Percentiles rank a stretch among this genome's conserved stretches.
phyloP scores from a whole-genome alignment of 2,797 vertebrate species.

The Onychomys torridus region DNA sequence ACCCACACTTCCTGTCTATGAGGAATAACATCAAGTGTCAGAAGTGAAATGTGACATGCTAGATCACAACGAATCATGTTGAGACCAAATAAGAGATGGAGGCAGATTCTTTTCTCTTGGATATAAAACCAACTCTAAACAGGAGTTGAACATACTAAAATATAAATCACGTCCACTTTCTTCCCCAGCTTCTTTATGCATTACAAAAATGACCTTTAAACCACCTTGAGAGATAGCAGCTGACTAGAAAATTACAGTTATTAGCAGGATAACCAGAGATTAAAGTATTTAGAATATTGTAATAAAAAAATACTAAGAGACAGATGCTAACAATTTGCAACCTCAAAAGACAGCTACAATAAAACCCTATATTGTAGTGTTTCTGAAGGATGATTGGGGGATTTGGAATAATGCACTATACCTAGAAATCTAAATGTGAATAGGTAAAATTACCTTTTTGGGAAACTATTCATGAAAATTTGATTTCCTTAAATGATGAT shows the following conservation, averaged over 20 bases:
- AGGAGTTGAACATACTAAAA: constrained; percentile 73
- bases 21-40: constrained; percentile 62
- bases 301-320: constrained; percentile 86
- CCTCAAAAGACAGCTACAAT: constrained; percentile 86
- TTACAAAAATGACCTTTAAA: constrained; percentile 89
- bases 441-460: constrained; percentile 66
- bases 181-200: constrained; percentile 73
- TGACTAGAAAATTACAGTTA: constrained; percentile 90
- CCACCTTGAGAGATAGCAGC: constrained; percentile 90
- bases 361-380: constrained; percentile 81
- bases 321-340: constrained; percentile 90
- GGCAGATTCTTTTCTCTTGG: constrained; percentile 50
- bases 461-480: constrained; percentile 52
- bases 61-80: constrained; percentile 37
- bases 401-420: constrained; percentile 46
- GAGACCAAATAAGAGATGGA: constrained; percentile 28
- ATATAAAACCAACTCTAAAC: constrained; percentile 77
- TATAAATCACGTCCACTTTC: constrained; percentile 79
- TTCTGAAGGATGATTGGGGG: constrained; percentile 79
- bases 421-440: constrained; percentile 67
- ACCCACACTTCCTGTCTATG: background rate
- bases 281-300: constrained; percentile 87
- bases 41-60: constrained; percentile 67
- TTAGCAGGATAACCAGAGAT: constrained; percentile 88
- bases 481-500: constrained; percentile 44